A percentile compares a stretch with the other conserved stretches of the same genome.
Evolutionary conservation across 2,797 vertebrate genomes (phyloP).

Genomic region (Spinus olivaceus): DNA sequence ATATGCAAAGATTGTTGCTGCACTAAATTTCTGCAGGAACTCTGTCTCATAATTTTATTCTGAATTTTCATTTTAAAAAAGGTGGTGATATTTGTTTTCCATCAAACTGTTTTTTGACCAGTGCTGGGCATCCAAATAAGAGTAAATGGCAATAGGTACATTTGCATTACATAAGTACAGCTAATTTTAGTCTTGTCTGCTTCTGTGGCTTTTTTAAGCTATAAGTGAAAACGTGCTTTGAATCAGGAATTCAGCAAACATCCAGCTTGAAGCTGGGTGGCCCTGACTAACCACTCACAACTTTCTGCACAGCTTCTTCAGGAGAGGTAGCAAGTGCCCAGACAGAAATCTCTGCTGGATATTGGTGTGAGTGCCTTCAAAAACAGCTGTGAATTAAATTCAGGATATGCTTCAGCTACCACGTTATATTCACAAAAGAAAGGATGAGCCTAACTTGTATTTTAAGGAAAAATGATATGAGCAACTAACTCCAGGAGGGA

Average conservation of each 20-base stretch:
- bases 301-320: not conserved
- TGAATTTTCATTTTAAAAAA: not conserved
- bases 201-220: not conserved
- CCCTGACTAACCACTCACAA: not conserved
- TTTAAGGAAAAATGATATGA: not conserved
- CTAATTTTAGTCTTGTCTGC: not conserved
- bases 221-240: not conserved
- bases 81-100: not conserved
- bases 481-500: not conserved
- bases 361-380: not conserved
- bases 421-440: not conserved
- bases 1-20: not conserved
- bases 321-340: not conserved
- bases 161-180: not conserved
- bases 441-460: not conserved
- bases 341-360: not conserved
- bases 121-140: not conserved
- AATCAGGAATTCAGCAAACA: not conserved
- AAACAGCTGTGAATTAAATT: not conserved
- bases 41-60: not conserved
- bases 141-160: not conserved
- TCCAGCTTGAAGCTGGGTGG: not conserved
- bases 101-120: not conserved
- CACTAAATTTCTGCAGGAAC: not conserved
- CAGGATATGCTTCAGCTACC: not conserved